A percentile compares a stretch with the other conserved stretches of the same genome.
Evolutionary conservation across 1,140 invertebrate species (phyloP).

Genomic region (Drosophila lacteicornis): DNA sequence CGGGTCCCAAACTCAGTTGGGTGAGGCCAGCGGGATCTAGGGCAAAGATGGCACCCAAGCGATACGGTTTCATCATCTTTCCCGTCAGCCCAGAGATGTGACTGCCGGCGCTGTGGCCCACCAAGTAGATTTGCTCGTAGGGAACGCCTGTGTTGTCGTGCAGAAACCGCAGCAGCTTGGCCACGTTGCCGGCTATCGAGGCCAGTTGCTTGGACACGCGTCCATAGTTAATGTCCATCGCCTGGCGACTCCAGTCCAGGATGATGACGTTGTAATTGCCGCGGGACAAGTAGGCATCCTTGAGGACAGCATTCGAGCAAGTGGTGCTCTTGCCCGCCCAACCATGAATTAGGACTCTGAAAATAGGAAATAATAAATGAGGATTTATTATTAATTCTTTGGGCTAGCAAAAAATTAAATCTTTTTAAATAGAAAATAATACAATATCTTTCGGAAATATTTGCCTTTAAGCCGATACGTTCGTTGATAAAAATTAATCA

Average conservation of each 20-base stretch:
- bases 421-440: background rate
- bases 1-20: constrained; percentile 71
- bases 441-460: too few relatives aligned
- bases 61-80: constrained; percentile 63
- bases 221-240: constrained; percentile 71
- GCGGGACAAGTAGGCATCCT: constrained; percentile 75
- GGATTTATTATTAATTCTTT: too few relatives aligned
- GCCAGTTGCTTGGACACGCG: constrained; percentile 67
- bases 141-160: constrained; percentile 84
- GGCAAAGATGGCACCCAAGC: constrained; percentile 83
- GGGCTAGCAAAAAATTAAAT: background rate
- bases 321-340: constrained; percentile 65
- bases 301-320: constrained; percentile 79
- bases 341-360: constrained; percentile 72
- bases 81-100: constrained; percentile 85
- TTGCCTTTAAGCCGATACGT: too few relatives aligned
- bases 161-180: constrained; percentile 69
- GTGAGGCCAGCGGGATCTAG: constrained; percentile 86
- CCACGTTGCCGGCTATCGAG: constrained; percentile 63
- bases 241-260: constrained; percentile 86
- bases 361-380: background rate
- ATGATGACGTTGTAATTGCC: constrained; percentile 87
- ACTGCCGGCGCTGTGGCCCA: constrained; percentile 86
- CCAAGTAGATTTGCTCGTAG: constrained; percentile 78
- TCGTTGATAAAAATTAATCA: too few relatives aligned